Base-by-base conservation (phyloP, 2,113 vertebrate species). In the Sterrhoptilus dennistouni region DNA sequence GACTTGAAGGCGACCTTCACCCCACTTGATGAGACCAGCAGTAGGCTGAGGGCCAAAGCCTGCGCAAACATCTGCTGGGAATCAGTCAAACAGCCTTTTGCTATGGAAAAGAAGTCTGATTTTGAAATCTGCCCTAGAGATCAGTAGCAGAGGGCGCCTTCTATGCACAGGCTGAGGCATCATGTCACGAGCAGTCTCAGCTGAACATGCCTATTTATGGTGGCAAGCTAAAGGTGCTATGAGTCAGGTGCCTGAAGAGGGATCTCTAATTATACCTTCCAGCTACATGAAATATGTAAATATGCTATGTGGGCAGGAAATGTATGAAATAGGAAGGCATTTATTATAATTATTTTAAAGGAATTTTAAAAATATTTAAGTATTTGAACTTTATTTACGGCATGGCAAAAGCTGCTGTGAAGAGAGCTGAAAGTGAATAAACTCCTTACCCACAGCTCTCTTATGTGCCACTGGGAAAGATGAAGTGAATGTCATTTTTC, bases 191-290 rank as follows among this genome's bases (percentile, higher is more conserved):
- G 65, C 87, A 65, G 75, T n/a, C 84, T 72, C 75, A 83, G 76
- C 70, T 31, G 70, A 93, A 93, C 27, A 5, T 85, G 52, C 76
- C 92, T 92, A 83, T 93, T 96, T 96, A 88, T 80, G 92, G 92
- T 70, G 79, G 63, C 59, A 88, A 74, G 71, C 53, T 94, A 83
- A 88, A 95, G 96, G 92, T 94, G 90, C 85, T 93, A 50, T 96
- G 96, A 97, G 88, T 97, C 95, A 96, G 94, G 92, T 94, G 63
- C 88, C 83, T 88, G 79, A 95, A 68, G 28, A 83, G 71, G 45
- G 79, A 88, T 92, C 79, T 94, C 92, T 96, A 95, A 96, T 93
- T 94, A 90, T 88, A 94, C 92, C 88, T 96, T 88, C 94, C 68
- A 92, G 74, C 66, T 80, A 80, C 64, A 18, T 18, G 59, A 12